Evolutionary conservation across 1,140 invertebrate species (phyloP).

Genomic region (Hetaerina americana): DNA sequence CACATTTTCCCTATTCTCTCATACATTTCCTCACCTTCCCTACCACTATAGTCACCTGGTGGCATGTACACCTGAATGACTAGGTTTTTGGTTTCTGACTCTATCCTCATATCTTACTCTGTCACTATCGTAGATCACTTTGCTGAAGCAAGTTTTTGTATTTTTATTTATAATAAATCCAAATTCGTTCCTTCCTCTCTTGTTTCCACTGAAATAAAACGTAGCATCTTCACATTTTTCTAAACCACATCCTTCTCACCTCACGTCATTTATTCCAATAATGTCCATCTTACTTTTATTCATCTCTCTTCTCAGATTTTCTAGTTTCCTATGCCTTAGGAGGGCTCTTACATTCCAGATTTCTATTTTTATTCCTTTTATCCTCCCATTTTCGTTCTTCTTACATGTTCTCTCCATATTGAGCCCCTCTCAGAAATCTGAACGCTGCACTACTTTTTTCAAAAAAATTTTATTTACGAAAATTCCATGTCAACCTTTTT

Average conservation of each 20-base stretch:
- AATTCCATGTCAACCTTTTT: too few relatives aligned
- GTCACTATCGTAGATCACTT: neutral
- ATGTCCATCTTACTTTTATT: neutral
- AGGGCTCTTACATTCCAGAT: slow-evolving; percentile 26
- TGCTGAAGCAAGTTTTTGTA: neutral
- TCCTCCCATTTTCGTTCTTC: neutral
- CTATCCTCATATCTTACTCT: neutral
- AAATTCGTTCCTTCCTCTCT: neutral
- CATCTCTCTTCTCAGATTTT: neutral
- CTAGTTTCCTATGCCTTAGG: neutral
- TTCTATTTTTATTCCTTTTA: neutral
- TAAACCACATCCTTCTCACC: too few relatives aligned
- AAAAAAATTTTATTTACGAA: too few relatives aligned
- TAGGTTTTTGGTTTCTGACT: neutral
- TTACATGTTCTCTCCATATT: too few relatives aligned
- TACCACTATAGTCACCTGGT: neutral
- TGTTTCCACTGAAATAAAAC: neutral
- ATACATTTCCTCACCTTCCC: neutral
- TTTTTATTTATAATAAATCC: neutral
- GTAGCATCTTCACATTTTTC: neutral
- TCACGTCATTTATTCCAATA: too few relatives aligned
- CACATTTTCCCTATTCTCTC: neutral
- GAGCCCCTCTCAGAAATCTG: too few relatives aligned
- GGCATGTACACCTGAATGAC: neutral
- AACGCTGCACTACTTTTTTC: too few relatives aligned